Base-by-base conservation (phyloP, 2,888 invertebrate genomes). In the Rotaria sp. region DNA sequence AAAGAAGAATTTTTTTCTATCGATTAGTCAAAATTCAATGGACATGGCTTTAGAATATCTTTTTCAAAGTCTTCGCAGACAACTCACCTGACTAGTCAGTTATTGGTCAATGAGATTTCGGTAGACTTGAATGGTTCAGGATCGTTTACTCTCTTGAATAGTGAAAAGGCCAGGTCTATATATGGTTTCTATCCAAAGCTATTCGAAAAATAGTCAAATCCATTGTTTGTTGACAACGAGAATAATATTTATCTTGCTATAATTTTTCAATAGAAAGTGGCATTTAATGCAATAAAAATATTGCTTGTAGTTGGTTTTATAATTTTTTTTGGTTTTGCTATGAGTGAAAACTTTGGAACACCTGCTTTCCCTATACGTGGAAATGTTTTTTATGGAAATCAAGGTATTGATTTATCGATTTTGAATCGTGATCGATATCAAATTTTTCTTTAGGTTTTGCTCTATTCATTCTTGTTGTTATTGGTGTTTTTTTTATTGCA, bases 301-400 rank as follows among this genome's bases (percentile, higher is more conserved):
- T 18, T 48, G 11, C 24, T 84, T 11, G 48, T 59, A 24, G 48
- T 86, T 57, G 55, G 85, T 21, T 86, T 85, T 85, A 85, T 84
- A 24, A 48, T 86, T 13, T 86, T 80, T 85, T 86, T 86, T 48
- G 86, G 85, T n/a, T 86, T 86, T 59, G 85, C 86, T 21, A 85
- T 85, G 45, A 84, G 48, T 24, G 13, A 2, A 0, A 15, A 26
- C 26, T 80, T 8, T 45, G 80, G 80, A 10, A 80, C 45, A n/a
- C 80, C 80, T n/a, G 24, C 80, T 26, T 80, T 80, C 45, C 80
- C 80, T 13, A 80, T 80, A 11, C 0, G 1, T 13, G 80, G 80
- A 80, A 80, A 80, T 45, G 4, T 80, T 11, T 80, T 80, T 45
- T n/a, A 2, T 3, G 80, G 80, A 41, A 80, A 80, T 80, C 4